A percentile compares a stretch with the other conserved stretches of the same genome.
Conservation (phyloP, 64 coral and sea anemone genomes). For the Pocillopora verrucosa region DNA sequence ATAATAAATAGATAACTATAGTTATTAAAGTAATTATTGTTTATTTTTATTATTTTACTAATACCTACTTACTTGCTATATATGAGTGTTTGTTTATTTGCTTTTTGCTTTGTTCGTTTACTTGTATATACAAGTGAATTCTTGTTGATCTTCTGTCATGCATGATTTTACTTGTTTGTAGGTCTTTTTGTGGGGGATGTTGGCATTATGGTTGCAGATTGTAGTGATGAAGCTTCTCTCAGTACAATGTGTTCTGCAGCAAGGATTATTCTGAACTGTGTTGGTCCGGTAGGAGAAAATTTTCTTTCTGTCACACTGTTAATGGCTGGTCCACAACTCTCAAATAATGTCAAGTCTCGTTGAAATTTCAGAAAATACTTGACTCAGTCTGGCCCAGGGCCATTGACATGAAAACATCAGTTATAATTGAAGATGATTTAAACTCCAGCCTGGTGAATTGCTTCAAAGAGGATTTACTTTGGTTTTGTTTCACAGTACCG, state of each 20-base stretch:
- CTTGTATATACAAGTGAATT: no score
- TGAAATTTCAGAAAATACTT: not conserved
- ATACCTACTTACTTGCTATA: no score
- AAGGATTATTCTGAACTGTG: slow-evolving; percentile 87
- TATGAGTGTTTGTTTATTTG: no score
- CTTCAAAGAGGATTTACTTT: not conserved
- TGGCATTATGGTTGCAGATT: slow-evolving; percentile 83
- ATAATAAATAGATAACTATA: no score
- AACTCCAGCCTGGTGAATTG: not conserved
- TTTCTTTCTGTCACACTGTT: not conserved
- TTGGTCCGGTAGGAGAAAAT: slow-evolving; percentile 82
- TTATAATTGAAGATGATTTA: no score
- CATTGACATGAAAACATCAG: no score
- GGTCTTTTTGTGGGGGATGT: slow-evolving; percentile 64
- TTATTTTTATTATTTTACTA: no score
- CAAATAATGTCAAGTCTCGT: not conserved
- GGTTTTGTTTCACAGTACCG: slow-evolving; percentile 69
- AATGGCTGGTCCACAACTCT: not conserved
- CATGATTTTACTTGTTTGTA: not conserved
- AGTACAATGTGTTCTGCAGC: slow-evolving; percentile 84
- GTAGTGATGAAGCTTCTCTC: slow-evolving; percentile 77
- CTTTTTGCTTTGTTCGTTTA: no score
- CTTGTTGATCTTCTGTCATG: no score
- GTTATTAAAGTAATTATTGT: no score
- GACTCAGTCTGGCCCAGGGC: no score